These are phyloP conservation scores for Stegodyphus dumicola DNA, from an alignment of 1,140 invertebrate species.

Conservation along the genomic window DNA sequence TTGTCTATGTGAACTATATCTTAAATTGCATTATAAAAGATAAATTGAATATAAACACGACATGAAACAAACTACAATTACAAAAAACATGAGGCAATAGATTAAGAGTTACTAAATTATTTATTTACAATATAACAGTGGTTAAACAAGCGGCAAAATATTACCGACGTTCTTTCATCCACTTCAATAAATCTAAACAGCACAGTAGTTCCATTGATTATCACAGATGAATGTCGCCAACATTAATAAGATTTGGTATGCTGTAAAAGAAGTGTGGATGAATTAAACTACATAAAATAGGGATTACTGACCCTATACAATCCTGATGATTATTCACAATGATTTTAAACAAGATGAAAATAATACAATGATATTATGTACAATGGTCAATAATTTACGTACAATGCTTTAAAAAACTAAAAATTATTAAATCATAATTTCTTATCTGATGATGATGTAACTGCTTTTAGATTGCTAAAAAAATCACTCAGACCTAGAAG, in stretches of 20 bases:
- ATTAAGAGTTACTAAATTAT: neutral
- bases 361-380: neutral
- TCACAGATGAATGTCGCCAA: neutral
- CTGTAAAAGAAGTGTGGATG: conserved; percentile 12
- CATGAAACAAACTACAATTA: neutral
- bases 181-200: neutral
- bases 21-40: neutral
- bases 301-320: neutral
- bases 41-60: neutral
- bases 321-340: neutral
- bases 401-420: neutral
- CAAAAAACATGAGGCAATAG: neutral
- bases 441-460: neutral
- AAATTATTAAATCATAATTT: neutral
- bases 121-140: conserved; percentile 10
- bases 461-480: conserved; percentile 45
- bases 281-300: neutral
- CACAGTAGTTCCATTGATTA: neutral
- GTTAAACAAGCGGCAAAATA: neutral
- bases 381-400: neutral
- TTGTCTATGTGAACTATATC: no score
- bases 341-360: neutral
- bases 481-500: conserved; percentile 43
- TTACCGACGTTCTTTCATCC: conserved; percentile 1
- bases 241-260: neutral